These are phyloP conservation scores for Columbina picui DNA, from an alignment of 2,113 vertebrate species.

Conservation along the genomic window DNA sequence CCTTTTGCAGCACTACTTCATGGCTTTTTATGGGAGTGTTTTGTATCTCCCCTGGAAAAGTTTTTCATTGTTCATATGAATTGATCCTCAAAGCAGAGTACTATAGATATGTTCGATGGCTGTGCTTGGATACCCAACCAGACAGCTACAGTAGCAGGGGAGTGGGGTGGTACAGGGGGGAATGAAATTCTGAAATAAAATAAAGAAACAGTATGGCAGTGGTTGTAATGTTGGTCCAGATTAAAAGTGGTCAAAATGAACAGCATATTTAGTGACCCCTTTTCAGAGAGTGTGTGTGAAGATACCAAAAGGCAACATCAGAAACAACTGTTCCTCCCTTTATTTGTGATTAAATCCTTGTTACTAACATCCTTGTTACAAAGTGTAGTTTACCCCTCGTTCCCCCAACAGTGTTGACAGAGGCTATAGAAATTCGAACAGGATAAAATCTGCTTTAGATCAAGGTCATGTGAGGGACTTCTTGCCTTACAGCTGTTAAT, in stretches of 20 bases:
- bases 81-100: neutral
- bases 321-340: neutral
- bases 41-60: rapidly evolving
- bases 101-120: neutral
- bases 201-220: neutral
- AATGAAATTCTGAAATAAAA: neutral
- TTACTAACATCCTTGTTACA: neutral
- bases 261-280: neutral
- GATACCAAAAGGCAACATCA: neutral
- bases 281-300: neutral
- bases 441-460: neutral
- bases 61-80: neutral
- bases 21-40: rapidly evolving
- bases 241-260: neutral
- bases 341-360: neutral
- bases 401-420: neutral
- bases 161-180: too few species aligned
- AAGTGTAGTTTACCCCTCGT: neutral
- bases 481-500: neutral
- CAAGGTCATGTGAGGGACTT: neutral
- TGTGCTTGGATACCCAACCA: neutral
- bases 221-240: neutral
- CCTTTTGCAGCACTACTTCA: neutral
- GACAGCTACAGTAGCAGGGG: neutral
- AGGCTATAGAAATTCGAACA: neutral